Evolutionary conservation across 2,797 vertebrate genomes (phyloP).

Genomic region (Sebastes paucispinis): DNA sequence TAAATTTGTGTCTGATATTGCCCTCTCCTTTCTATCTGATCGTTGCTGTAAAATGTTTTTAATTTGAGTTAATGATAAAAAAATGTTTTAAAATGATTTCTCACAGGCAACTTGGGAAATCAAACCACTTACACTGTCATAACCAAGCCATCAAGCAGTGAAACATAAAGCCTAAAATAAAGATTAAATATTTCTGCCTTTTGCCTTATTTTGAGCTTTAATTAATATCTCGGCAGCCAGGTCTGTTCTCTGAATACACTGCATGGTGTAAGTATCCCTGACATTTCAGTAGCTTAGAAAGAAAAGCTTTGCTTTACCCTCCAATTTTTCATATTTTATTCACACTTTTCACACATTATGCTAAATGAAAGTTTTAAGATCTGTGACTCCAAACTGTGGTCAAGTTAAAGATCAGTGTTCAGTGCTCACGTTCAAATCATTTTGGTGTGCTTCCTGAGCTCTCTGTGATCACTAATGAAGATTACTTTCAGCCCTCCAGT

Average conservation of each 20-base stretch:
- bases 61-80: background rate
- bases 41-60: background rate
- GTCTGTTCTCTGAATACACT: background rate
- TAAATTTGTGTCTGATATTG: background rate
- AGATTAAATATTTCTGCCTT: background rate
- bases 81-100: background rate
- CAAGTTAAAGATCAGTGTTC: background rate
- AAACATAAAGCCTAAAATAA: background rate
- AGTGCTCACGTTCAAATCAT: background rate
- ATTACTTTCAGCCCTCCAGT: background rate
- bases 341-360: background rate
- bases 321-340: background rate
- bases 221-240: background rate
- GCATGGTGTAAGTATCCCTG: background rate
- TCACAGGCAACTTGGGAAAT: background rate
- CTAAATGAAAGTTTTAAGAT: background rate
- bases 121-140: background rate
- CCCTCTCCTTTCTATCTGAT: background rate
- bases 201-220: background rate
- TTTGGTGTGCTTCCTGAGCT: background rate
- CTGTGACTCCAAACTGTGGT: background rate
- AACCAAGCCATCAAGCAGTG: background rate
- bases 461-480: background rate
- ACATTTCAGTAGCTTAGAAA: background rate
- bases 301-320: background rate